These are phyloP conservation scores for Limnephilus lunatus DNA, from an alignment of 2,888 invertebrate genomes.

Conservation along the genomic window DNA sequence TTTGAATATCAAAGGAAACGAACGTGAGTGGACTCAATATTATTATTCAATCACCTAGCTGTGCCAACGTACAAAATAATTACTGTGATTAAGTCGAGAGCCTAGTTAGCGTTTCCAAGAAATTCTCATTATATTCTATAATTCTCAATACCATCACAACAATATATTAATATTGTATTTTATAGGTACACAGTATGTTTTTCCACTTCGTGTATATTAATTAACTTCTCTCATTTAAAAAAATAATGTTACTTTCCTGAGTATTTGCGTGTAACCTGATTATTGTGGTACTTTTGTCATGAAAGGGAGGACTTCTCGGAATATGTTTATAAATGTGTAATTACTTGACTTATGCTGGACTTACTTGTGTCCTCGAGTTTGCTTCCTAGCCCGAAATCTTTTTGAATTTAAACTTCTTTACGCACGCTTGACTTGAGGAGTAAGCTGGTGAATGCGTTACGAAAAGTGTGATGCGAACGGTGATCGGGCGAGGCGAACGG, in stretches of 20 bases:
- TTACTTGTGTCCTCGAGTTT: too few relatives aligned
- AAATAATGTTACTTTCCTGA: neutral
- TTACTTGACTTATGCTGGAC: neutral
- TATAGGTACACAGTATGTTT: neutral
- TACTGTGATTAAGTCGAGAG: neutral
- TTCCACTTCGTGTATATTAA: neutral
- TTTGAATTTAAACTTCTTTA: too few relatives aligned
- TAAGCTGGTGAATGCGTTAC: too few relatives aligned
- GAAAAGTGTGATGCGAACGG: too few relatives aligned
- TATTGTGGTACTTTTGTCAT: neutral
- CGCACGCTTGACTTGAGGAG: too few relatives aligned
- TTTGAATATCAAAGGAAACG: slow-evolving; percentile 40
- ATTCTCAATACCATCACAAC: neutral
- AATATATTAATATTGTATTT: neutral
- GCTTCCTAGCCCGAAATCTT: too few relatives aligned
- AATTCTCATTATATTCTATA: slow-evolving; percentile 12
- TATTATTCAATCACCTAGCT: slow-evolving; percentile 24
- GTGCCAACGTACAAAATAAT: slow-evolving; percentile 16
- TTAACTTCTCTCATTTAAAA: neutral
- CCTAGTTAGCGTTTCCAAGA: slow-evolving; percentile 26
- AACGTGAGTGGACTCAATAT: slow-evolving; percentile 26
- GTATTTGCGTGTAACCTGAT: neutral
- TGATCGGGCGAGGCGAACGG: too few relatives aligned
- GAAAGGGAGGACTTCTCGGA: neutral
- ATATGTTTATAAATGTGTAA: neutral